A percentile compares a stretch with the other conserved stretches of the same genome.
Conservation (phyloP, 1,140 invertebrate species). For the Campoletis sonorensis region DNA sequence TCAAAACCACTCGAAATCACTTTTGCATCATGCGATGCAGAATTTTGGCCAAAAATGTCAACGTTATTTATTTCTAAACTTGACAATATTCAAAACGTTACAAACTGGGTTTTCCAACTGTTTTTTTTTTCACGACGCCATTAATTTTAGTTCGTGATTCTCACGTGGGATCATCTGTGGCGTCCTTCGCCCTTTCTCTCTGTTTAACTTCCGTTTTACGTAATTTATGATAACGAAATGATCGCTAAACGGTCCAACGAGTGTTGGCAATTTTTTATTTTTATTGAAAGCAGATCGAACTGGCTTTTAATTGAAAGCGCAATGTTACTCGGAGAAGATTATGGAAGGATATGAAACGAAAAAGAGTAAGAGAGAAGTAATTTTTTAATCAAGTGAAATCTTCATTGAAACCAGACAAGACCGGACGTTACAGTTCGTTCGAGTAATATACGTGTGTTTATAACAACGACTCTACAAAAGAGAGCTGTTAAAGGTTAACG, state of each 20-base stretch:
- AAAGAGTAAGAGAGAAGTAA: neutral
- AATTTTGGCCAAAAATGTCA: too few relatives aligned
- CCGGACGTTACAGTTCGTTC: conserved; percentile 14
- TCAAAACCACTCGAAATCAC: too few relatives aligned
- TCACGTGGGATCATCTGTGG: too few relatives aligned
- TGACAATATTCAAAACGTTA: too few relatives aligned
- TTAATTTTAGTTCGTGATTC: too few relatives aligned
- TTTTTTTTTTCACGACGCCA: too few relatives aligned
- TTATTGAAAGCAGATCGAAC: conserved; percentile 22
- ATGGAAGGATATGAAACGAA: neutral
- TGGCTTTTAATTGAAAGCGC: neutral
- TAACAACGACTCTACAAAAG: neutral
- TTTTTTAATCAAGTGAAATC: conserved; percentile 15
- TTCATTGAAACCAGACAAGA: conserved; percentile 30
- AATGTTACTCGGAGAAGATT: neutral
- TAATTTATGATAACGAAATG: too few relatives aligned
- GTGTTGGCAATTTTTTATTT: neutral
- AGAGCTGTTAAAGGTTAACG: conserved; percentile 11
- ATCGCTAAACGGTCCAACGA: neutral
- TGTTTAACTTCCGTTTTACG: too few relatives aligned
- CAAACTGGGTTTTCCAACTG: too few relatives aligned
- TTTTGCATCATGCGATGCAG: too few relatives aligned
- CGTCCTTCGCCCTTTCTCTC: too few relatives aligned
- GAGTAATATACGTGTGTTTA: conserved; percentile 13
- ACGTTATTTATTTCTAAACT: too few relatives aligned